Base-by-base conservation (phyloP, 2,888 invertebrate genomes). In the Drosophila prostipennis region DNA sequence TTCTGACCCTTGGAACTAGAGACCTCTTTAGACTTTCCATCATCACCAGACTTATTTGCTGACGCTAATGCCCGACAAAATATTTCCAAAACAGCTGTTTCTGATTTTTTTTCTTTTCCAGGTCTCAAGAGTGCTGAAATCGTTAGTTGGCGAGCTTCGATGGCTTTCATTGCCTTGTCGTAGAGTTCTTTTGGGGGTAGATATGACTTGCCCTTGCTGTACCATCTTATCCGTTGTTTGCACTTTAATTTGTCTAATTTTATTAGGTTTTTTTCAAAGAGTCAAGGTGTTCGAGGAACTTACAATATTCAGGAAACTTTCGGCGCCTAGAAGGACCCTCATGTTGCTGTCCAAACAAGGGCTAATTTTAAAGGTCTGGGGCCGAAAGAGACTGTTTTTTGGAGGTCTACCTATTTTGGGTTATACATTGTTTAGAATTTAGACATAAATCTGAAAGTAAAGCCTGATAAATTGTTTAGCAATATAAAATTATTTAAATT, bases 241-340 rank as follows among this genome's bases (percentile, higher is more conserved):
- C 40, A 42, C 64, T 63, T 10, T 0, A 4, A 26, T 6, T 6
- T 19, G 23, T 14, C 5, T 2, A 2, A n/a, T 13, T 4, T 3
- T 6, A 8, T 39, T 19, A 23, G 7, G 2, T 3, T 4, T 10
- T 32, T 11, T 7, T 26, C 6, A 26, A 26, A 2, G 11, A 10
- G 4, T 16, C 1, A 13, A 2, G 1, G 0, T 10, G 2, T 11
- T 1, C 10, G 3, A 10, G 7, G 6, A 43, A 56, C 61, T 63
- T 63, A 63, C 61, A 8, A 48, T 26, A 1, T 19, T 63, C 2
- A 63, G 6, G 3, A 45, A 11, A n/a, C 10, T 5, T 36, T 16
- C 13, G 13, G 48, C 16, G 10, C 61, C 64, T 11, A 48, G 64
- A 34, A 63, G 45, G 32, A 11, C 8, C 48, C 61, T 63, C 61